Evolutionary conservation across 2,888 invertebrate genomes (phyloP).

Genomic region (Papilio demoleus): DNA sequence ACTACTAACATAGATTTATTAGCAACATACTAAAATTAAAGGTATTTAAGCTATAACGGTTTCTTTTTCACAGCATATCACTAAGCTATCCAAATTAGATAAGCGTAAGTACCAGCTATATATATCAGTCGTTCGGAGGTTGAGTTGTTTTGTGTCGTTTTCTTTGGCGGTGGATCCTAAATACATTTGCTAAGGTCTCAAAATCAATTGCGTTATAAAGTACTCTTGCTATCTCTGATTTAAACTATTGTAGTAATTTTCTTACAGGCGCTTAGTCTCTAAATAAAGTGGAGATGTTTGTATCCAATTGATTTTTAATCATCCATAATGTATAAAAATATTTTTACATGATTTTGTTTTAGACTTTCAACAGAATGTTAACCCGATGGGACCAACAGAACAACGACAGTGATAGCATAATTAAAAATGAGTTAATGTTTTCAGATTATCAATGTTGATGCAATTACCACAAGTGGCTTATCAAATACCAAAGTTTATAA

Average conservation of each 20-base stretch:
- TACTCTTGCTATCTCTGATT: not conserved
- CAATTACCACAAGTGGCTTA: constrained; percentile 92
- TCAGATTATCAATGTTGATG: constrained; percentile 93
- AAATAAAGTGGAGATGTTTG: no score
- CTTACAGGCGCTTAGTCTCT: not conserved
- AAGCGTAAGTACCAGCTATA: no score
- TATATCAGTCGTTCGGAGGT: not conserved
- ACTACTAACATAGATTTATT: constrained; percentile 6
- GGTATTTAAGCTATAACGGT: not conserved
- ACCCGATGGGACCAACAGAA: no score
- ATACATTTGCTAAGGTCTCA: not conserved
- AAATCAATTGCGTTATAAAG: not conserved
- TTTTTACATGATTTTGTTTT: not conserved
- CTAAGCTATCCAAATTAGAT: not conserved
- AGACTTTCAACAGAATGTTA: not conserved
- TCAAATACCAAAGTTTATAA: constrained; percentile 93
- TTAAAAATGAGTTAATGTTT: no score
- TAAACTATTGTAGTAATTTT: no score
- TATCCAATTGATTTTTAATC: no score
- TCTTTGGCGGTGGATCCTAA: constrained; percentile 5
- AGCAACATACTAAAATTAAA: not conserved
- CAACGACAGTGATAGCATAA: no score
- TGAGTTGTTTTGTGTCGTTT: not conserved
- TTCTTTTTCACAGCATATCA: not conserved
- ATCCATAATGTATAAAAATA: not conserved